A percentile compares a stretch with the other conserved stretches of the same genome.
Conservation (phyloP, 2,888 invertebrate species). For the Acronicta alni region DNA sequence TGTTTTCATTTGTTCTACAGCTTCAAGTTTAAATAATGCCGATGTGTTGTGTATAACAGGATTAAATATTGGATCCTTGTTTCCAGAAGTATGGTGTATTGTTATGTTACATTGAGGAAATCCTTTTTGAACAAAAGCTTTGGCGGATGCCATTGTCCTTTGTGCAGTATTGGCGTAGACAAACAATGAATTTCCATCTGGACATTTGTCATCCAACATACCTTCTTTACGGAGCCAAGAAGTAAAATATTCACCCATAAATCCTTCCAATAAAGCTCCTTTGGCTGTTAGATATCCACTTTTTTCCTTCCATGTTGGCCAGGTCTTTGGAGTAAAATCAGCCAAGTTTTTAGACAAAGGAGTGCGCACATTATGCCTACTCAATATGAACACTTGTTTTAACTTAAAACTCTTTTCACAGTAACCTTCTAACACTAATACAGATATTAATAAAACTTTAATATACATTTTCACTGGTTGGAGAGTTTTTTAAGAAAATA, state of each 20-base stretch:
- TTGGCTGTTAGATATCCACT: conserved; percentile 74
- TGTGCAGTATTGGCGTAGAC: conserved; percentile 79
- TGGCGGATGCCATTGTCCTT: conserved; percentile 75
- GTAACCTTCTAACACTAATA: conserved; percentile 27
- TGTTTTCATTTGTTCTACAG: conserved; percentile 67
- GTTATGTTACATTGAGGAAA: conserved; percentile 76
- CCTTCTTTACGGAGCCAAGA: conserved; percentile 68
- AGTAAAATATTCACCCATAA: conserved; percentile 72
- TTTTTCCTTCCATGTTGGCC: conserved; percentile 76
- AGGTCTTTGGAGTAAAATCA: conserved; percentile 68
- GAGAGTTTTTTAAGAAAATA: neutral
- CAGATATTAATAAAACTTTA: conserved; percentile 17
- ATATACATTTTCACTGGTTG: conserved; percentile 30
- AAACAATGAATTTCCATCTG: conserved; percentile 70
- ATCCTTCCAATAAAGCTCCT: conserved; percentile 75
- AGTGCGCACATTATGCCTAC: conserved; percentile 78
- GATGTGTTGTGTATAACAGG: conserved; percentile 77
- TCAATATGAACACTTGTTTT: conserved; percentile 74
- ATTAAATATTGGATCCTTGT: conserved; percentile 74
- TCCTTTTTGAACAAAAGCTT: conserved; percentile 72
- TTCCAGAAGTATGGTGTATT: conserved; percentile 66
- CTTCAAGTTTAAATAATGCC: conserved; percentile 64
- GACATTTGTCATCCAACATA: conserved; percentile 65
- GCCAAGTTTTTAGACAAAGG: conserved; percentile 72
- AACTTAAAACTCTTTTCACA: conserved; percentile 49